phyloP scores from a whole-genome alignment of 2,888 invertebrate species.

The Bugulina stolonifera region DNA sequence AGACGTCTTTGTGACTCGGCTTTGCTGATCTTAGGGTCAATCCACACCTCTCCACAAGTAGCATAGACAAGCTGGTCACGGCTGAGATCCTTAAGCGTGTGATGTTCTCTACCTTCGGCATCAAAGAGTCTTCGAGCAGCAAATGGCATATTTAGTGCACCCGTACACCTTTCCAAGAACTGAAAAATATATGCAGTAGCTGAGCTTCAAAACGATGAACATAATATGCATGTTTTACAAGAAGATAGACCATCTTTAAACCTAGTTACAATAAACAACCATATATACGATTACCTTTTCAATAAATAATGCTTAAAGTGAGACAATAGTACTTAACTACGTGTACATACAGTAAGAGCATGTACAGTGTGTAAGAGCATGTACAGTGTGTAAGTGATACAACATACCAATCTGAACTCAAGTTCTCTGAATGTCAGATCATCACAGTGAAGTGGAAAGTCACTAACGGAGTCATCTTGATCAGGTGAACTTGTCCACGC shows the following conservation, averaged over 20 bases:
- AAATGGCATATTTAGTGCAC: constrained; percentile 46
- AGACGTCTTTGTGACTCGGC: constrained; percentile 48
- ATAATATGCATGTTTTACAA: too few species aligned
- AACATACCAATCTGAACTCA: constrained; percentile 44
- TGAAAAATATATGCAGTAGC: constrained; percentile 34
- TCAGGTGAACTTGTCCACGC: neutral
- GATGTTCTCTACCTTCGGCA: constrained; percentile 47
- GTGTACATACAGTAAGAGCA: too few species aligned
- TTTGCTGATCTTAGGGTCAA: constrained; percentile 45
- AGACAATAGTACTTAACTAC: too few species aligned
- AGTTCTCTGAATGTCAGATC: constrained; percentile 41
- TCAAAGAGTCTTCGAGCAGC: constrained; percentile 51
- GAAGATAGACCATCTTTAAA: too few species aligned
- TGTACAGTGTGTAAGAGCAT: too few species aligned
- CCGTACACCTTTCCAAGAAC: constrained; percentile 51
- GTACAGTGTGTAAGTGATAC: too few species aligned
- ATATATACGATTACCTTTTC: too few species aligned
- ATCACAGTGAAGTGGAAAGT: constrained; percentile 39
- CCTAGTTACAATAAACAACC: too few species aligned
- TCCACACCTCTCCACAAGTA: constrained; percentile 51
- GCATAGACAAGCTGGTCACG: constrained; percentile 48
- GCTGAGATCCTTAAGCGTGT: constrained; percentile 40
- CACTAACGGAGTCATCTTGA: constrained; percentile 28
- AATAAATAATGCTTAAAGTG: too few species aligned
- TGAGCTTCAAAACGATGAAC: too few species aligned